Percentiles rank a stretch among this genome's conserved stretches.
phyloP scores from a whole-genome alignment of 2,797 vertebrate genomes.

The Balearica regulorum region DNA sequence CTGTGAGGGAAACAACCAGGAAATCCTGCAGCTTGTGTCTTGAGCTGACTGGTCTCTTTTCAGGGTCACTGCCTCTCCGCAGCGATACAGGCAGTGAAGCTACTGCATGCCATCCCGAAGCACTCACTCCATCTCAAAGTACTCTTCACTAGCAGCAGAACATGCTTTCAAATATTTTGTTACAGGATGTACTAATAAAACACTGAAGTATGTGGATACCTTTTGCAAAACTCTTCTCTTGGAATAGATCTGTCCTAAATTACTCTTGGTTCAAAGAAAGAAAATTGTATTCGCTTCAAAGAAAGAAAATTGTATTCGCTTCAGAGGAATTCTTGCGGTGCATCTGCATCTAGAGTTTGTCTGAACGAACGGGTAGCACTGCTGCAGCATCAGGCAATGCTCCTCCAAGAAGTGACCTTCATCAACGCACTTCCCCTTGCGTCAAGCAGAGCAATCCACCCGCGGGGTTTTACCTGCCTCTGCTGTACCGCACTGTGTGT shows the following conservation, averaged over 20 bases:
- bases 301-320: background rate
- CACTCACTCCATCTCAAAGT: background rate
- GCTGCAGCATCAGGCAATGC: background rate
- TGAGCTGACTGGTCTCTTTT: background rate
- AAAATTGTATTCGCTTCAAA: background rate
- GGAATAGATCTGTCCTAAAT: background rate
- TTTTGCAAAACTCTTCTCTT: background rate
- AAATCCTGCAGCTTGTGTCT: background rate
- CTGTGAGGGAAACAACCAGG: background rate
- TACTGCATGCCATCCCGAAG: background rate
- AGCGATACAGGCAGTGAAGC: background rate
- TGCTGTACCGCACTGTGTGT: background rate
- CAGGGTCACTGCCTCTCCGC: background rate
- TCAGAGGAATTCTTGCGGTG: background rate
- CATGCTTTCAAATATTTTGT: background rate
- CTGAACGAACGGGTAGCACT: background rate
- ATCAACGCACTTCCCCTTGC: background rate
- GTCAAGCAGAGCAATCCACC: background rate
- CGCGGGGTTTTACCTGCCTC: background rate
- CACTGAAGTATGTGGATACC: background rate
- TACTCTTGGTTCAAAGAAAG: background rate
- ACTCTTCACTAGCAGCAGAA: background rate
- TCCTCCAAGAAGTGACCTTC: background rate
- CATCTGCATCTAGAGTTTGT: background rate
- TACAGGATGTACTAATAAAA: background rate